A percentile compares a stretch with the other conserved stretches of the same genome.
Evolutionary conservation across 1,140 invertebrate species (phyloP).

Genomic region (Papilio glaucus): DNA sequence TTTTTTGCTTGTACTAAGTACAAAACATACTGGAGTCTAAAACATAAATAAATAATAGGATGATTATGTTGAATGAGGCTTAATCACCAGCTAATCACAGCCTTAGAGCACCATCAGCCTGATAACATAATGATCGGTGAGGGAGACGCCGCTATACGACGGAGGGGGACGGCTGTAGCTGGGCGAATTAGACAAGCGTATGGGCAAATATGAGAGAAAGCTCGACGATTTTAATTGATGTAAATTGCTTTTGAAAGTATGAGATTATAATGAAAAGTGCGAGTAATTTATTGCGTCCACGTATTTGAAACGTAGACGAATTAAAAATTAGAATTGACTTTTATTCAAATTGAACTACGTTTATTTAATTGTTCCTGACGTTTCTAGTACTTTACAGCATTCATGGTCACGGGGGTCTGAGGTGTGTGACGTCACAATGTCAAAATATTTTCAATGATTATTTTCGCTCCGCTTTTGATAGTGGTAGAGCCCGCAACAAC

Average conservation of each 20-base stretch:
- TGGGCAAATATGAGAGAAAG: conserved; percentile 53
- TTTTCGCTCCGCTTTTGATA: too few species aligned
- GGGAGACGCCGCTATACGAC: conserved; percentile 44
- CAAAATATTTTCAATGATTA: too few species aligned
- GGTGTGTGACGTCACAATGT: too few species aligned
- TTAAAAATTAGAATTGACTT: too few species aligned
- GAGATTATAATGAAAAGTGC: conserved; percentile 1
- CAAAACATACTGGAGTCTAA: conserved; percentile 76
- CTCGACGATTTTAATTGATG: conserved; percentile 40
- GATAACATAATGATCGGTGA: conserved; percentile 76
- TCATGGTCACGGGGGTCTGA: too few species aligned
- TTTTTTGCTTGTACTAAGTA: conserved; percentile 50
- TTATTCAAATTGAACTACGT: too few species aligned
- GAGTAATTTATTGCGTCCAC: conserved; percentile 23
- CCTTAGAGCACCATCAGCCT: conserved; percentile 62
- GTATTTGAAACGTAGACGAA: too few species aligned
- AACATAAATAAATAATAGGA: conserved; percentile 82
- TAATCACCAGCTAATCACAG: conserved; percentile 80
- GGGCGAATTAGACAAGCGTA: conserved; percentile 36
- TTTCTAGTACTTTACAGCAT: too few species aligned
- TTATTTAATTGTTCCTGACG: too few species aligned
- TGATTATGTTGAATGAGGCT: conserved; percentile 79
- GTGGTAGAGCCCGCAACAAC: too few species aligned
- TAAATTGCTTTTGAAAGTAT: conserved; percentile 32
- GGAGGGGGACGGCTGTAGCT: conserved; percentile 43